phyloP scores from a whole-genome alignment of 2,797 vertebrate genomes.

The Sebastes vulpes region DNA sequence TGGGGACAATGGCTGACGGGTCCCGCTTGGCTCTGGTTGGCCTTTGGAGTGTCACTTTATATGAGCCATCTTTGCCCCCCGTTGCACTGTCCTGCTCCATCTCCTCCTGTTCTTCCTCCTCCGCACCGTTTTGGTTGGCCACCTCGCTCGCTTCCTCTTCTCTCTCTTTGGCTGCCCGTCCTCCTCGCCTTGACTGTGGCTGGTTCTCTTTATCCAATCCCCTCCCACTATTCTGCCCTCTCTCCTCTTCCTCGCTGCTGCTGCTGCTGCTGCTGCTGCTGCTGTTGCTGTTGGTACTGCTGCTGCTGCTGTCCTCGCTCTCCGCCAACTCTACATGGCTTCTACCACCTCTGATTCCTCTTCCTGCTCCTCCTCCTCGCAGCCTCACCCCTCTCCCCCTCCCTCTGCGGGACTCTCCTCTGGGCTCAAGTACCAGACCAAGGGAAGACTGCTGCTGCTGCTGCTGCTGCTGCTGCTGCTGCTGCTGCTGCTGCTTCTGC shows the following conservation, averaged over 20 bases:
- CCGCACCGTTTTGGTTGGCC: conserved; percentile 68
- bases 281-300: conserved; percentile 11
- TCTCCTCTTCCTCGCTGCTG: conserved; percentile 60
- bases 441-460: conserved; percentile 23
- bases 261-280: conserved; percentile 29
- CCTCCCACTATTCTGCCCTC: conserved; percentile 42
- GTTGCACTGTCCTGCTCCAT: conserved; percentile 89
- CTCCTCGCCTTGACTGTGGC: conserved; percentile 68
- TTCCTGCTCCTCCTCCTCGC: conserved; percentile 76
- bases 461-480: conserved; percentile 36
- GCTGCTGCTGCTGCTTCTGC: conserved; percentile 19
- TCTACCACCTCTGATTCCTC: conserved; percentile 60
- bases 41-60: conserved; percentile 94
- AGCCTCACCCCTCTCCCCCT: conserved; percentile 82
- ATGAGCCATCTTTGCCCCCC: conserved; percentile 82
- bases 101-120: conserved; percentile 81
- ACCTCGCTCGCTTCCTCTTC: conserved; percentile 68
- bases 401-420: conserved; percentile 68
- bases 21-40: conserved; percentile 86
- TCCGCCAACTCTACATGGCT: conserved; percentile 59
- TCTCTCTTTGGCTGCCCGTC: conserved; percentile 70
- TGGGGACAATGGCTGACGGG: conserved; percentile 94
- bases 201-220: conserved; percentile 83
- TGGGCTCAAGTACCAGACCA: conserved; percentile 36
- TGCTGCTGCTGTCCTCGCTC: conserved; percentile 74